phyloP scores from a whole-genome alignment of 2,888 invertebrate species.

The Listrodromus nycthemerus region DNA sequence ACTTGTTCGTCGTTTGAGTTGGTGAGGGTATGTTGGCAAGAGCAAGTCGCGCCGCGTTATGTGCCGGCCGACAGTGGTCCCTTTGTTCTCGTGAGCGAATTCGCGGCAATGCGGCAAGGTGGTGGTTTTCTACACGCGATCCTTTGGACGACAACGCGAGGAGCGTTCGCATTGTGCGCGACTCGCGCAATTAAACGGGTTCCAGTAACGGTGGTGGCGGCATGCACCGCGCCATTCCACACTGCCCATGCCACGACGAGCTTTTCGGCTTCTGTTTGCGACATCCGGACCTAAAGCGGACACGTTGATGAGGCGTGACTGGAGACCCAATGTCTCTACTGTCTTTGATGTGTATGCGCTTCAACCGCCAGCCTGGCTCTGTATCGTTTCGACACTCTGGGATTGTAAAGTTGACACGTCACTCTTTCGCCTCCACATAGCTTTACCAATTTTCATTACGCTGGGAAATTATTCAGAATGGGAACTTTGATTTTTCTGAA shows the following conservation, averaged over 20 bases:
- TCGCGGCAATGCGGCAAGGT: conserved; percentile 34
- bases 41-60: conserved; percentile 36
- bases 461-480: conserved; percentile 9
- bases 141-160: conserved; percentile 53
- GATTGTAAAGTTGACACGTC: conserved; percentile 24
- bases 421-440: neutral
- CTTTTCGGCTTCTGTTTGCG: conserved; percentile 54
- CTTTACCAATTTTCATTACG: conserved; percentile 28
- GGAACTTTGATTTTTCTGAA: neutral
- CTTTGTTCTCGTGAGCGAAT: conserved; percentile 63
- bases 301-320: conserved; percentile 69
- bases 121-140: conserved; percentile 38
- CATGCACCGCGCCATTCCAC: conserved; percentile 64
- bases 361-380: conserved; percentile 18
- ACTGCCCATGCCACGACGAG: conserved; percentile 23
- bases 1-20: conserved; percentile 38
- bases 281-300: conserved; percentile 67
- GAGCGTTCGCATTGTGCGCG: conserved; percentile 18
- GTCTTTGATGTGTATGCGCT: conserved; percentile 59
- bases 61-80: conserved; percentile 58
- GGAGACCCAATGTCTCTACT: conserved; percentile 58
- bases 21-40: conserved; percentile 27
- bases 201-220: conserved; percentile 30
- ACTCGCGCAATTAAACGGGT: conserved; percentile 51
- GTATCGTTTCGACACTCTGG: neutral